Base-by-base conservation (phyloP, 2,113 vertebrate genomes). In the Macheiramphus alcinus region DNA sequence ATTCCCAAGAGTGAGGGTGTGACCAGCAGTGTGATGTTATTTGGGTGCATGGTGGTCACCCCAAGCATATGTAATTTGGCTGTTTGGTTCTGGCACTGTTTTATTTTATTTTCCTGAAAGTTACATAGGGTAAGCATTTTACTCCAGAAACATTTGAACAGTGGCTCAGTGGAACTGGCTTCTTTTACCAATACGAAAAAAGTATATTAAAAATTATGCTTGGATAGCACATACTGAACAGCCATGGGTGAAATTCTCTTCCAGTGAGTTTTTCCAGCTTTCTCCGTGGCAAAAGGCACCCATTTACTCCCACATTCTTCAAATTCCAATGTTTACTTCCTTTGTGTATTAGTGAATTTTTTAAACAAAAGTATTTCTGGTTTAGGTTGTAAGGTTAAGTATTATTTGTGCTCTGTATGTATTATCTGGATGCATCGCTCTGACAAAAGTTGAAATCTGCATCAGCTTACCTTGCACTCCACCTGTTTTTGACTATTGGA, bases 91-190 rank as follows among this genome's bases (percentile, higher is more conserved):
- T 71, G 32, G 31, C 27, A 45, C 23, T 17, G 10, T 55, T 96
- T 59, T 45, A 19, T 85, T 88, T 92, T 86, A 65, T 76, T 92
- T 90, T 93, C 25, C 26, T 53, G 23, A 73, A 83, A 11, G 14
- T 74, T 90, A 25, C 12, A 43, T 8, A 62, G 43, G 16, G 42
- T 83, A 78, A 83, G 17, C 9, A 18, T 52, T 90, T 95, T 67
- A 42, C 27, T 65, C n/a, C 86, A 81, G 55, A 67, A 91, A 65
- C 21, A 34, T 80, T 45, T 88, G 47, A 84, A 55, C 26, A 48
- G 19, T 45, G 23, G 18, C 38, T 13, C 52, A 40, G 36, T 61
- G 36, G 17, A 86, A 80, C 1, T 38, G 38, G 6, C 25, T 68
- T 87, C 26, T 94, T 91, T 59, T 67, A 70, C 43, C 20, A 78